phyloP scores from a whole-genome alignment of 2,888 invertebrate species.

The Hydraecia micacea region DNA sequence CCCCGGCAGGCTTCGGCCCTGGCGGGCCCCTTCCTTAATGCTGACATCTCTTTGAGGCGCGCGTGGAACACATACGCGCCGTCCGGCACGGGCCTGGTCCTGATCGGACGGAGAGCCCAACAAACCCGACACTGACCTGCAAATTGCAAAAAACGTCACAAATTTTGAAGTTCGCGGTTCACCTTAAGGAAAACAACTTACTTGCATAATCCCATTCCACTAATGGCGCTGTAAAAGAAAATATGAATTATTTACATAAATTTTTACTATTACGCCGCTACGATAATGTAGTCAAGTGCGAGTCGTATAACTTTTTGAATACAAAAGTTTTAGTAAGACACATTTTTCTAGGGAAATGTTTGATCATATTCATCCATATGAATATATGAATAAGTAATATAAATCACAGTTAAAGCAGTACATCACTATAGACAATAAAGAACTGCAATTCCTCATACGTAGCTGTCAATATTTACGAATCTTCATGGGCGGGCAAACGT shows the following conservation, averaged over 20 bases:
- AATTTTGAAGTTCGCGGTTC: no score
- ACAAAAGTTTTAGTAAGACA: no score
- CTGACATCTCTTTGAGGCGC: no score
- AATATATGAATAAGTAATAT: background rate
- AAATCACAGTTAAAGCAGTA: background rate
- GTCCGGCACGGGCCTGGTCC: no score
- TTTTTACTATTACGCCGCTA: background rate
- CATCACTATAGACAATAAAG: background rate
- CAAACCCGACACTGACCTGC: no score
- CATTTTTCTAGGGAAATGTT: no score
- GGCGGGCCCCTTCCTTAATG: no score
- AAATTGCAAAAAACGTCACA: no score
- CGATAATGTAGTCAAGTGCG: background rate
- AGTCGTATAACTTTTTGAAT: background rate
- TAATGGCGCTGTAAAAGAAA: background rate
- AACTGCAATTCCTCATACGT: background rate
- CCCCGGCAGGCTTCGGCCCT: no score
- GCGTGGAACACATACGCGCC: no score
- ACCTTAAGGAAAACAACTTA: conserved; percentile 63
- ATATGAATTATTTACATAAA: background rate
- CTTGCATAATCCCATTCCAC: conserved; percentile 68
- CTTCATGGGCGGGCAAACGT: background rate
- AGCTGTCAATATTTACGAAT: background rate
- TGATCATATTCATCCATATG: background rate
- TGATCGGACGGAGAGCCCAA: no score